These are phyloP conservation scores for Pogonophryne albipinna DNA, from an alignment of 2,797 vertebrate genomes.

Conservation along the genomic window DNA sequence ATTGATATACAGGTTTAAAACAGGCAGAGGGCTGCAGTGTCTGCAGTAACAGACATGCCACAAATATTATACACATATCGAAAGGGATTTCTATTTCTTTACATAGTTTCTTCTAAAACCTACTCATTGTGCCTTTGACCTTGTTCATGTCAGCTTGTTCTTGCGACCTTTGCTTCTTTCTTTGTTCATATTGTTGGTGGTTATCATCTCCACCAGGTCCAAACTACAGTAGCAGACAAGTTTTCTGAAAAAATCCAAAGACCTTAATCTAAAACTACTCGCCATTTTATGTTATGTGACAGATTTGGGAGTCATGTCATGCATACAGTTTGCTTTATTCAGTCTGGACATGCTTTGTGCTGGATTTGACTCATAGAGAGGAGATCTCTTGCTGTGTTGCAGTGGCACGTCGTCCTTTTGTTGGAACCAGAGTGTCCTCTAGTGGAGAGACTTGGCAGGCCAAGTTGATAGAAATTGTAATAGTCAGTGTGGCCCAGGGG, in stretches of 20 bases:
- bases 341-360: constrained; percentile 37
- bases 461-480: constrained; percentile 84
- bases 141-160: constrained; percentile 10
- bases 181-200: constrained; percentile 28
- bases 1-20: no score
- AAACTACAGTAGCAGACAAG: constrained; percentile 23
- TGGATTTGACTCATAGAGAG: constrained; percentile 75
- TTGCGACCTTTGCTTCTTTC: constrained; percentile 34
- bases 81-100: no score
- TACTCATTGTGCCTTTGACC: constrained; percentile 5
- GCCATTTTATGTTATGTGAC: constrained; percentile 3
- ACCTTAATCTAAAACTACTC: constrained; percentile 15
- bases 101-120: no score
- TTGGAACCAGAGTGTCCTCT: constrained; percentile 84
- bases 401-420: constrained; percentile 72
- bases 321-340: constrained; percentile 13
- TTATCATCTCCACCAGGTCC: constrained; percentile 46
- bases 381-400: constrained; percentile 76
- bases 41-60: no score
- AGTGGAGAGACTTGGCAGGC: constrained; percentile 92
- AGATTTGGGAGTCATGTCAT: constrained; percentile 8
- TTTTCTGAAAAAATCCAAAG: constrained; percentile 36
- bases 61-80: no score
- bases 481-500: constrained; percentile 71
- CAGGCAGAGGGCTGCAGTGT: no score